Base-by-base conservation (phyloP, 2,113 vertebrate genomes). In the Protobothrops flavoviridis region DNA sequence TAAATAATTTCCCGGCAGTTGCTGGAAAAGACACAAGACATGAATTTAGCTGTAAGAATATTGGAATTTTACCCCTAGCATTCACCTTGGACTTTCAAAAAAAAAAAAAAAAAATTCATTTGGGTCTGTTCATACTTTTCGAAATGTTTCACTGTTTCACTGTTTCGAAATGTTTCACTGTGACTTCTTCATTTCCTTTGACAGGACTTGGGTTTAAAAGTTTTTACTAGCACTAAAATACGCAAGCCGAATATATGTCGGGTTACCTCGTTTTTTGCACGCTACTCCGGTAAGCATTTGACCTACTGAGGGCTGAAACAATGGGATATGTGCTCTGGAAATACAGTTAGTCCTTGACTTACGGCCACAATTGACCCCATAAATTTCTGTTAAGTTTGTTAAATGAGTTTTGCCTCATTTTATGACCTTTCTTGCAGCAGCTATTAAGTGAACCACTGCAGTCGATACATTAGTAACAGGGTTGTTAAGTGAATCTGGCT, bases 261-360 rank as follows among this genome's bases (percentile, higher is more conserved):
- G 26, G 0, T 0, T 3, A 3, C 0, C 11, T 0, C 0, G 1
- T 0, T 3, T n/a, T 13, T 4, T 3, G 0, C 11, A 64, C 0
- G 0, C 4, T 11, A 20, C 7, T n/a, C 12, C 0, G 33, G 88
- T 89, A 53, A 89, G 88, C 5, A 43, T 56, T 59, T 26, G 55
- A 29, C 17, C 10, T 5, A 45, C 17, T 0, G 17, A 15, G 85
- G 85, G 24, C 48, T 87, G 85, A 50, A 29, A 29, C 13, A 5
- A 4, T 12, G 29, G 43, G 48, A 87, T 15, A 6, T 7, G 85
- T 23, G 29, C 5, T 87, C 13, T 52, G 86, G 50, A 87, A 39
- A 81, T 39, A 21, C 1, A 21, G 57, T 3, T 59, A 3, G 9
- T 59, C 8, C 57, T 59, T 8, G 8, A 59, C 23, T 26, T 59